Evolutionary conservation across 2,888 invertebrate species (phyloP), one percentile per base, ranked within the genome.

Genomic region (Crossocerus cetratus): DNA sequence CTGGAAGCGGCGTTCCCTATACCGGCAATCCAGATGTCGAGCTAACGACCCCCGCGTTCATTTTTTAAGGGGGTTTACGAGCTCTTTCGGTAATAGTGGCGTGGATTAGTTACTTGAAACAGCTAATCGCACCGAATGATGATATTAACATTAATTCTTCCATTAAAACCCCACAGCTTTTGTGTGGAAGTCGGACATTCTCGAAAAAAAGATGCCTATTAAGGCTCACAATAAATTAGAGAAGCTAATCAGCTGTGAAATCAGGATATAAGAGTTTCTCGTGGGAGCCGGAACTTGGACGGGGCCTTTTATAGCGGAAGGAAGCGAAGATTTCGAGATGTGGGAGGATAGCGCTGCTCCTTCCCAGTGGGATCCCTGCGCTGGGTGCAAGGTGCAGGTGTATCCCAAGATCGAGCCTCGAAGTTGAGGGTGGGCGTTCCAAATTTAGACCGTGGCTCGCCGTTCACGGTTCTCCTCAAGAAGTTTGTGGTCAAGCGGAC

Each of bases 351-450:
- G 76, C 77, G 77, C 82, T 84, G 23, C 32, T 85, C 84, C 85
- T 86, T 86, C 81, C 84, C 83, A 82, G 32, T 64, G 65, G 62
- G 77, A 81, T 83, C 81, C 77, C 32, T 77, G 83, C 77, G 76
- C 82, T 84, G 87, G 84, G 83, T 82, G 83, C 74, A 64, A 74
- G 76, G 77, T 84, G 88, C 87, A 88, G 87, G 87, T 89, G 88
- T 80, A 87, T 84, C 78, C 67, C 75, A 69, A 72, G 74, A 84
- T 78, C 79, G 78, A 76, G 69, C 66, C 69, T 53, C 63, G 55
- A 74, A 63, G 76, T 79, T 76, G 77, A 79, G 83, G 80, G 83
- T 86, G 83, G 84, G 86, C 86, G 86, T 87, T 87, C 80, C 86
- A 86, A 85, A 88, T 86, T 88, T 85, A 86, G 85, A 83, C 78